Base-by-base conservation (phyloP, 2,113 vertebrate genomes). In the Tragelaphus imberbis region DNA sequence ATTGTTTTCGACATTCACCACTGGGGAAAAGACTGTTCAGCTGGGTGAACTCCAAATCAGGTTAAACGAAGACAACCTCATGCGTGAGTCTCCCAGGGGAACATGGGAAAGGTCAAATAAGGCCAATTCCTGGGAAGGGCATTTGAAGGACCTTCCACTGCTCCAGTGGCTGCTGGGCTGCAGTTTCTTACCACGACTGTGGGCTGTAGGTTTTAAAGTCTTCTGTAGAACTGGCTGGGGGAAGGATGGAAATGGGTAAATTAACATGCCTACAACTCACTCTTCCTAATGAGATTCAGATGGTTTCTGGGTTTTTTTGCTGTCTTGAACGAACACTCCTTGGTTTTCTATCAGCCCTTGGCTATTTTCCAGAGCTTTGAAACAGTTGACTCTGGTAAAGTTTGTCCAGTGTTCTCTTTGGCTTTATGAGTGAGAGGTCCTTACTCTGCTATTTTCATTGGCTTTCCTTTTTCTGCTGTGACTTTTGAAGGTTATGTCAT, bases 101-200 rank as follows among this genome's bases (percentile, higher is more conserved):
- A 12, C 7, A 7, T 3, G 14, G 4, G 15, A 58, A 4, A 40
- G 25, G 12, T 25, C 6, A 30, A 10, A 23, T 16, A 7, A 15
- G 8, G 28, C 30, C 40, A 47, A 0, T 10, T 33, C n/a, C 8
- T 1, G n/a, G 11, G 30, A 30, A 33, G 3, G 3, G 6, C 44
- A 15, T 30, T 13, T n/a, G 49, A 27, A 85, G 25, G 23, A 1
- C 1, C 30, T 21, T 4, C n/a, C 9, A 7, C 12, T 8, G 28
- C 56, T 11, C 8, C 51, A 4, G n/a, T 1, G 9, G 1, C 44
- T 47, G 6, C n/a, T 1, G 3, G 17, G 3, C 21, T 7, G 47
- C 36, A 15, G 30, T 17, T 65, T 23, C 13, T 11, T 10, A 0
- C 49, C 2, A 5, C 10, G 27, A 79, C 16, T n/a, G 2, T 6